Evolutionary conservation across 2,113 vertebrate species (phyloP), one percentile per base, ranked within the genome.

Genomic region (Plestiodon gilberti): DNA sequence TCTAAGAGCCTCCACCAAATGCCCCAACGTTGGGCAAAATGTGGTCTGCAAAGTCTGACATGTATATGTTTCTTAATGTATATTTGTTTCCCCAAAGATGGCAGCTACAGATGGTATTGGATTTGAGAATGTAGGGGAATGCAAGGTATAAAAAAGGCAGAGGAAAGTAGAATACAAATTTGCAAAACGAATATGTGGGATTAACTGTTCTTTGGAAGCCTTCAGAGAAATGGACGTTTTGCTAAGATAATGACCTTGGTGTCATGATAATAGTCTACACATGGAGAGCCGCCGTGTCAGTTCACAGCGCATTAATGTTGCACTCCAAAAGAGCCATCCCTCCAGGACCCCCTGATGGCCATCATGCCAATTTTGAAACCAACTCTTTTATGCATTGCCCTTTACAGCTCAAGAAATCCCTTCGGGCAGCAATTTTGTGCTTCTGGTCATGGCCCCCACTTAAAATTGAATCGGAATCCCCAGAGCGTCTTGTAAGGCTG

Each of bases 291-390:
- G 15, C 30, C 30, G 30, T 81, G 22, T 23, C 22, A 52, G 40
- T 64, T 67, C 22, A 35, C 18, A 17, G 69, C 59, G 33, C 22
- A 86, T 74, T 73, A 71, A 48, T 55, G 38, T 69, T 74, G 38
- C 40, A 61, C 81, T 83, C 69, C n/a, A 25, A 79, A 80, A 35
- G 61, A 52, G 52, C 13, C 55, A 52, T 52, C 67, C 57, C 25
- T 86, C 84, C 23, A 18, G 48, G 84, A 52, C 52, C 64, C 78
- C 80, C 84, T 48, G 70, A 83, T 83, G 82, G 55, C n/a, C n/a
- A n/a, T 70, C 70, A 43, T 23, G 57, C 52, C 70, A 62, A 30
- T 62, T 73, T 74, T 70, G 61, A 74, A 25, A 62, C 70, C 57
- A 83, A 74, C 81, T 20, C 25, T 61, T 83, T 83, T 20, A 83